These are phyloP conservation scores for Vespertilio murinus DNA, from an alignment of 2,797 vertebrate species.

Conservation along the genomic window DNA sequence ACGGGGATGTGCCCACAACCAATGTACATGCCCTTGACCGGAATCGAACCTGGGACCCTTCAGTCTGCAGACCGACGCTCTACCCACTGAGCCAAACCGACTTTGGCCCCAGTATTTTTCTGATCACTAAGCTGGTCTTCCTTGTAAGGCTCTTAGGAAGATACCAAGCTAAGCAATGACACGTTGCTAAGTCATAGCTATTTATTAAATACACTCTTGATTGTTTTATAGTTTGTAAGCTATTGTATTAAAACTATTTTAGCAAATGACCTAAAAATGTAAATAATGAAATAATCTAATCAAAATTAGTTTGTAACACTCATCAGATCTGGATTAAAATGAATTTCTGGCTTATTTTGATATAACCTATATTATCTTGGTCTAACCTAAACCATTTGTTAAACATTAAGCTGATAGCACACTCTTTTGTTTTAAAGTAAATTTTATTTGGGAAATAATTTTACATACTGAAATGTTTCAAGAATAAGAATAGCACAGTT, in stretches of 20 bases:
- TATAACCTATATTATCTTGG: neutral
- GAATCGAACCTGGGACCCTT: no score
- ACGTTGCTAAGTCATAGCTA: neutral
- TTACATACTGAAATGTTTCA: neutral
- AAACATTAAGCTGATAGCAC: neutral
- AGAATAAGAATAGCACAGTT: neutral
- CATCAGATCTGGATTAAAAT: constrained; percentile 4
- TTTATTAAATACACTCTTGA: neutral
- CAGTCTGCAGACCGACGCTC: no score
- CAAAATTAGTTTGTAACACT: neutral
- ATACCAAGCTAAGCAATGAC: neutral
- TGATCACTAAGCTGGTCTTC: neutral
- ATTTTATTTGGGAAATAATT: constrained; percentile 18
- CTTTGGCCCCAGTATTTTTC: neutral
- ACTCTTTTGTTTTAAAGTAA: neutral
- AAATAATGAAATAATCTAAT: neutral
- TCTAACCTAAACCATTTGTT: neutral
- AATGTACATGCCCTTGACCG: no score
- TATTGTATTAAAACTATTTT: neutral
- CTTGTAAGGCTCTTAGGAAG: neutral
- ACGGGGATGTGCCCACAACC: no score
- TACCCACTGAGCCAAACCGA: no score
- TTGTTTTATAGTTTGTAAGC: neutral
- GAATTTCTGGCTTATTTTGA: constrained; percentile 20
- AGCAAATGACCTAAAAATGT: neutral